Evolutionary conservation across 2,797 vertebrate genomes (phyloP).

Genomic region (Hypotaenidia philippensis): DNA sequence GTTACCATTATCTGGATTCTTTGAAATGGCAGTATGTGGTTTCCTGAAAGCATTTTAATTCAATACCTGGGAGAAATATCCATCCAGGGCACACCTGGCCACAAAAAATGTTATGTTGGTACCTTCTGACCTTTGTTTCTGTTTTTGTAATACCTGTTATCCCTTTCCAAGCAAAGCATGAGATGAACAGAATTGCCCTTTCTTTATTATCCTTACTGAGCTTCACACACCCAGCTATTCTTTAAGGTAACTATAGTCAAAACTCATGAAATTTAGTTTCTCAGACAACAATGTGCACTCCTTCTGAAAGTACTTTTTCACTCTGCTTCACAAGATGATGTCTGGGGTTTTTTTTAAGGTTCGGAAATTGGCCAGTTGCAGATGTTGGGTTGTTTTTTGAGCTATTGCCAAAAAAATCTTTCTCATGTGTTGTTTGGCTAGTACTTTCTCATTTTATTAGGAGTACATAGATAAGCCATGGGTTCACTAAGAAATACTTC

Average conservation of each 20-base stretch:
- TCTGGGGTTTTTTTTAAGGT: not conserved
- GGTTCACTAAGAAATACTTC: not conserved
- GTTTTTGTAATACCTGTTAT: not conserved
- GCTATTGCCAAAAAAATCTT: not conserved
- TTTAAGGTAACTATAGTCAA: not conserved
- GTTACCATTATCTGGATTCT: not conserved
- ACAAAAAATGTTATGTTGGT: not conserved
- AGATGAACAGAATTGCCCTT: not conserved
- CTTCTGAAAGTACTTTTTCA: not conserved
- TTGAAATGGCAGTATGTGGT: not conserved
- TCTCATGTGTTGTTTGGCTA: not conserved
- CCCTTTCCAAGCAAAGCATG: not conserved
- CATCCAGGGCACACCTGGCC: not conserved
- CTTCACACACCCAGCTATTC: not conserved
- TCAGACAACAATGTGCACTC: not conserved
- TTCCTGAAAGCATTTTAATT: not conserved
- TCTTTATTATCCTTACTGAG: not conserved
- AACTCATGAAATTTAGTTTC: not conserved
- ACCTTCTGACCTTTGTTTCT: not conserved
- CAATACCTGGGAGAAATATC: not conserved
- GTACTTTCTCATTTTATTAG: not conserved
- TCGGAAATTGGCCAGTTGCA: not conserved
- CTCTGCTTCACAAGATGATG: not conserved
- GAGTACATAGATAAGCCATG: not conserved
- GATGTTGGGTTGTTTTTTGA: not conserved